phyloP scores from a whole-genome alignment of 1,140 invertebrate genomes.

The Diabrotica virgifera region DNA sequence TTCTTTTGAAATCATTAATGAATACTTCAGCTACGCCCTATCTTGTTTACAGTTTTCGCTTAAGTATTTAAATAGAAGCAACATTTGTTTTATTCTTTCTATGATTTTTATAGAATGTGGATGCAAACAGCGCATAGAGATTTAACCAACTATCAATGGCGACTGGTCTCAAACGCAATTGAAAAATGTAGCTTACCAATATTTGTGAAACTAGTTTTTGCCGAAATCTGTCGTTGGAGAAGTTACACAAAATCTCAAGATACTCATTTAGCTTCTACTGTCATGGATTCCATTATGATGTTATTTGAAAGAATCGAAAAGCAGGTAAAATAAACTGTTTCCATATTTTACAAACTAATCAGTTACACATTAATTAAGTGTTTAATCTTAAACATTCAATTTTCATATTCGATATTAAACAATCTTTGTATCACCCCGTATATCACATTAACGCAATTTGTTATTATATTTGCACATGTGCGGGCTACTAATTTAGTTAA shows the following conservation, averaged over 20 bases:
- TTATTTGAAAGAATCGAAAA: conserved; percentile 93
- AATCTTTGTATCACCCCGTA: too few species aligned
- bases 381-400: too few species aligned
- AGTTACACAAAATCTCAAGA: conserved; percentile 93
- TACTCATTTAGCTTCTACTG: conserved; percentile 87
- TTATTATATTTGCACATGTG: too few species aligned
- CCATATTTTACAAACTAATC: neutral
- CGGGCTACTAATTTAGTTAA: too few species aligned
- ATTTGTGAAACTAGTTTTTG: conserved; percentile 96
- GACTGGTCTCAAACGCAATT: conserved; percentile 89
- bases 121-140: conserved; percentile 87
- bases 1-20: too few species aligned
- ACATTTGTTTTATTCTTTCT: too few species aligned
- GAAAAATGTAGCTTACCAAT: conserved; percentile 93
- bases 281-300: conserved; percentile 98
- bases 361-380: too few species aligned
- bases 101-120: conserved; percentile 68
- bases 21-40: too few species aligned
- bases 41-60: too few species aligned
- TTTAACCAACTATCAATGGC: conserved; percentile 90
- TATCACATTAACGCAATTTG: too few species aligned
- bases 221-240: conserved; percentile 94
- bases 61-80: too few species aligned
- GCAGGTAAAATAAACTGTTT: conserved; percentile 54
- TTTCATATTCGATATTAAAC: too few species aligned